Base-by-base conservation (phyloP, 2,797 vertebrate genomes). In the Bovichtus diacanthus region DNA sequence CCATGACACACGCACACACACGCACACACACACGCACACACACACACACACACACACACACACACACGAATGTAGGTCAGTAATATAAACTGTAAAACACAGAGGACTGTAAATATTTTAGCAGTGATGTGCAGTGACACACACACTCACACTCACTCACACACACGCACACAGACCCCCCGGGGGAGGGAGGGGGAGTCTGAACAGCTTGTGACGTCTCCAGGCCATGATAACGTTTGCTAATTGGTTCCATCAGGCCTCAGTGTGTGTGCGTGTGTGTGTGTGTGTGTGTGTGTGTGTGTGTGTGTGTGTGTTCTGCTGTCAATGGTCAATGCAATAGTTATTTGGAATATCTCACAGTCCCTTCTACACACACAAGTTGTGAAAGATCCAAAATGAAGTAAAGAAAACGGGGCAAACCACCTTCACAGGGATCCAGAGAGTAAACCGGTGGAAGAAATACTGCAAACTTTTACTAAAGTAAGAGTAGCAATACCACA, bases 121-220 rank as follows among this genome's bases (percentile, higher is more conserved):
- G 70, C 70, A 73, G 55, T 90, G 87, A 91, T 90, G 70, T 65
- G 76, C 74, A 73, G 41, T 82, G 72, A 76, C 21, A 49, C 51
- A 60, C 65, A 31, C 31, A 63, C 38, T 59, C 47, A 50, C 15
- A 72, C 18, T 31, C 19, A 23, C 46, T 13, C 55, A 25, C 63
- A 55, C 41, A 61, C 43, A 51, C 47, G 41, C 15, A 61, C 51
- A 72, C 44, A 78, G 75, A 83, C 74, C 81, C 84, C 78, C 76
- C 4, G 9, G 72, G 61, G 65, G 19, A 41, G 47, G 59, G 27
- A 15, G 31, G 70, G 84, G 75, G 63, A 67, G 59, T 86, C 82
- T 86, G 84, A 92, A 90, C 91, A 92, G 90, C 88, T 90, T 92
- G 91, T 91, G 91, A 91, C 86, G 71, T 91, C 91, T 92, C 88